Evolutionary conservation across 2,113 vertebrate species (phyloP), one percentile per base, ranked within the genome.

Genomic region (Actenoides lindsayi): DNA sequence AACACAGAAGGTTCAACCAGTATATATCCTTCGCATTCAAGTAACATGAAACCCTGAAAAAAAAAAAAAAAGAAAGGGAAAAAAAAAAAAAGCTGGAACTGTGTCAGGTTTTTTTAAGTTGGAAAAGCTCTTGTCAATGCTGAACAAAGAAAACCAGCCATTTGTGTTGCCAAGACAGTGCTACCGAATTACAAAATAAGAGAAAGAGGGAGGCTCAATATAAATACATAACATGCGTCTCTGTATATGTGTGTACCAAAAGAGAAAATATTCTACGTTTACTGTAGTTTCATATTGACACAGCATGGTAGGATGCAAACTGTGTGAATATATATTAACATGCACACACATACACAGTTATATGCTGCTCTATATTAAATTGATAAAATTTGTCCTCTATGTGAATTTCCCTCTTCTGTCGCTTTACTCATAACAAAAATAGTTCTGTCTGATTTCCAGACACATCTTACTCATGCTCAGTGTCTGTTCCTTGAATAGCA

Each of bases 11-110:
- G 93, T 91, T 97, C 94, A 93, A 84, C 95, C 37, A 74, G 83
- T 90, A 97, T 94, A 97, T 90, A 95, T 94, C 83, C 90, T 83
- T 90, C 95, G 91, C 91, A 90, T 96, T 97, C 94, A 97, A 96
- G 98, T 96, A 98, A 98, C 84, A 75, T 94, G 96, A 98, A 97
- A 97, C 90, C 95, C 92, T 57, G 74, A 33, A 48, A 85, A 59
- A 82, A 93, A 80, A 28, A 11, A 37, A 21, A 20, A 13, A 62
- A 67, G 31, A 18, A 41, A 27, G 13, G 8, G 4, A 65, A 48
- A 60, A 33, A 9, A 31, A 23, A 82, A 56, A 87, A 79, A 89
- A 68, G 13, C 83, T 96, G 92, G 91, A 96, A 95, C 76, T 35
- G 54, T 76, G 87, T 97, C 96, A 92, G 87, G 74, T 74, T 80